phyloP scores from a whole-genome alignment of 2,113 vertebrate genomes.

The Hassar affinis region DNA sequence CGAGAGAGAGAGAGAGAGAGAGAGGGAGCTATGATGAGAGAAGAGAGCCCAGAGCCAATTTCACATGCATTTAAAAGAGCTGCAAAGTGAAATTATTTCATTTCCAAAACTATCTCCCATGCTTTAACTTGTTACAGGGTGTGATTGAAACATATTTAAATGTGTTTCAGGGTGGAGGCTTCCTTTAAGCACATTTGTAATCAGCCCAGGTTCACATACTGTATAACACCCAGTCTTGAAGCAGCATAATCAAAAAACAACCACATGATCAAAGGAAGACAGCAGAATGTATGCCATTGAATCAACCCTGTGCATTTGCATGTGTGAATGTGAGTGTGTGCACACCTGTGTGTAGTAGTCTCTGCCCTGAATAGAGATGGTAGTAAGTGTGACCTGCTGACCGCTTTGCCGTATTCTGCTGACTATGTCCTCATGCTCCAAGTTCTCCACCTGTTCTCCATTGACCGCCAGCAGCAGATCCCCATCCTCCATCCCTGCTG shows the following conservation, averaged over 20 bases:
- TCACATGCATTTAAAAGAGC: too few relatives aligned
- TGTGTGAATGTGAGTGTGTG: conserved; percentile 1
- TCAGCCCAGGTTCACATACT: neutral
- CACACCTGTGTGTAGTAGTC: conserved; percentile 80
- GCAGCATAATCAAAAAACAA: neutral
- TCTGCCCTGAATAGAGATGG: conserved; percentile 75
- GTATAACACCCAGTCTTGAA: neutral
- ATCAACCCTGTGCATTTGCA: neutral
- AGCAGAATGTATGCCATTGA: neutral
- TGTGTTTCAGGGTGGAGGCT: neutral
- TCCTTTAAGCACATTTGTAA: neutral
- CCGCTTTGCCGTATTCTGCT: conserved; percentile 73
- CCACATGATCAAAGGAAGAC: neutral
- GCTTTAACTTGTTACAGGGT: too few relatives aligned
- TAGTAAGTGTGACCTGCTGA: conserved; percentile 70
- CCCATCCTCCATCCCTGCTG: conserved; percentile 84
- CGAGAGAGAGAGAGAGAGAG: too few relatives aligned
- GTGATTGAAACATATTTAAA: neutral
- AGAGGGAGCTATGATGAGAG: too few relatives aligned
- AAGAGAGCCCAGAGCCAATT: too few relatives aligned
- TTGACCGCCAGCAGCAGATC: conserved; percentile 88
- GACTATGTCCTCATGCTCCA: conserved; percentile 82
- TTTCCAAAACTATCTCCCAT: too few relatives aligned
- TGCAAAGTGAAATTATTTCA: too few relatives aligned
- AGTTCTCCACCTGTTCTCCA: conserved; percentile 76